A percentile compares a stretch with the other conserved stretches of the same genome.
Conservation (phyloP, 2,113 vertebrate genomes). For the Anas platyrhynchos region DNA sequence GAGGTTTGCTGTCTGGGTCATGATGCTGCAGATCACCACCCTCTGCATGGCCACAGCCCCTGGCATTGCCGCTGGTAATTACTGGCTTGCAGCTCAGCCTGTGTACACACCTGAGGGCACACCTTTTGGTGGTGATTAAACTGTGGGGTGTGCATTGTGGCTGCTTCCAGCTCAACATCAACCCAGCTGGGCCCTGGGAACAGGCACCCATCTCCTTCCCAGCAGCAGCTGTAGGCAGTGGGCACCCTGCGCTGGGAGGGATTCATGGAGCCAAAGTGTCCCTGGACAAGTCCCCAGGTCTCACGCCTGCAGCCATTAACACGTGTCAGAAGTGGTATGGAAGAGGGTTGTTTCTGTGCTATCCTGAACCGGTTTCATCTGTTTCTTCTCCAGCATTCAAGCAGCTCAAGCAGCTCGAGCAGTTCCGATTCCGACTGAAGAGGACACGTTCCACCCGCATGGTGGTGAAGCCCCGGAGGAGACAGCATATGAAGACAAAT, state of each 20-base stretch:
- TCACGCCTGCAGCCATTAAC: not conserved
- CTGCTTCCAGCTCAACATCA: not conserved
- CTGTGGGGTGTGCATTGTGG: not conserved
- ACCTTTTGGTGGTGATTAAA: not conserved
- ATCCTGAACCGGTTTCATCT: not conserved
- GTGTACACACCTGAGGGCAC: not conserved
- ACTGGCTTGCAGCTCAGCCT: not conserved
- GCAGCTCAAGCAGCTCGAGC: constrained; percentile 28
- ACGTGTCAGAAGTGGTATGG: not conserved
- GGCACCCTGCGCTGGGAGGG: not conserved
- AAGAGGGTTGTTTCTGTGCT: not conserved
- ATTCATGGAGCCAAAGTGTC: too few species aligned
- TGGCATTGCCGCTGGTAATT: not conserved
- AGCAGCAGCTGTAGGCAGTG: not conserved
- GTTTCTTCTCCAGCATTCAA: constrained; percentile 1
- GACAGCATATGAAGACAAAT: not conserved
- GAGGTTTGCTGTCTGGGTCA: not conserved
- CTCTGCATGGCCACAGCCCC: not conserved
- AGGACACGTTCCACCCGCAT: not conserved
- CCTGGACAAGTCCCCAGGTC: too few species aligned
- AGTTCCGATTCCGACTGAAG: constrained; percentile 65
- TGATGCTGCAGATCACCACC: not conserved
- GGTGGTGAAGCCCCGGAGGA: fast-evolving
- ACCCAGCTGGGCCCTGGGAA: not conserved
- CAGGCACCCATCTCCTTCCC: not conserved